Conservation (phyloP, 2,113 vertebrate species). For the Menura novaehollandiae region DNA sequence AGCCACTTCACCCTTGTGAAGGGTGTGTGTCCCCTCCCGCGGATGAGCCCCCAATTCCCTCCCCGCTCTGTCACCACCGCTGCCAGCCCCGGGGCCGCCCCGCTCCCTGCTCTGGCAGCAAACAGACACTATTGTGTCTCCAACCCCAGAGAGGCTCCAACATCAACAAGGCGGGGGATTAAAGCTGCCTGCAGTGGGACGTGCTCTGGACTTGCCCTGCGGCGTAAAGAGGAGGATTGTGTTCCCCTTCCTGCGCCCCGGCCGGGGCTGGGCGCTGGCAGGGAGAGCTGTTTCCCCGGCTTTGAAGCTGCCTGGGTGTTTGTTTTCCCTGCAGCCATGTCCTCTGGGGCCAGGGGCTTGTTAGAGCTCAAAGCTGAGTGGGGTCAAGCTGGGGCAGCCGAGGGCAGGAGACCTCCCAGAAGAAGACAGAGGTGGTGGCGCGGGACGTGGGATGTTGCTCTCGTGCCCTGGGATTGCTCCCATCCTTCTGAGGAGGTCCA, state of each 20-base stretch:
- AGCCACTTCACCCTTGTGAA: not conserved
- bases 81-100: not conserved
- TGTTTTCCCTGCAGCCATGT: not conserved
- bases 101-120: not conserved
- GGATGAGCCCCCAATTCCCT: not conserved
- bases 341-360: not conserved
- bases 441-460: not conserved
- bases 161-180: constrained; percentile 5
- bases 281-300: not conserved
- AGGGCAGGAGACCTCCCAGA: not conserved
- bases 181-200: not conserved
- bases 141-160: not conserved
- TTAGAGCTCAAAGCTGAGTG: not conserved
- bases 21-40: not conserved
- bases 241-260: not conserved
- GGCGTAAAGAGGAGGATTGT: not conserved
- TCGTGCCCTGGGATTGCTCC: rapidly evolving
- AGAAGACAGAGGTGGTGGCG: not conserved
- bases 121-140: constrained; percentile 27
- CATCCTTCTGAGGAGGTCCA: not conserved
- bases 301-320: constrained; percentile 27
- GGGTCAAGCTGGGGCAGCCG: not conserved
- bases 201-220: not conserved
- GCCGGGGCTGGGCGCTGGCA: not conserved
- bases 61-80: rapidly evolving